Evolutionary conservation across 2,113 vertebrate genomes (phyloP).

Genomic region (Vireo altiloquus): DNA sequence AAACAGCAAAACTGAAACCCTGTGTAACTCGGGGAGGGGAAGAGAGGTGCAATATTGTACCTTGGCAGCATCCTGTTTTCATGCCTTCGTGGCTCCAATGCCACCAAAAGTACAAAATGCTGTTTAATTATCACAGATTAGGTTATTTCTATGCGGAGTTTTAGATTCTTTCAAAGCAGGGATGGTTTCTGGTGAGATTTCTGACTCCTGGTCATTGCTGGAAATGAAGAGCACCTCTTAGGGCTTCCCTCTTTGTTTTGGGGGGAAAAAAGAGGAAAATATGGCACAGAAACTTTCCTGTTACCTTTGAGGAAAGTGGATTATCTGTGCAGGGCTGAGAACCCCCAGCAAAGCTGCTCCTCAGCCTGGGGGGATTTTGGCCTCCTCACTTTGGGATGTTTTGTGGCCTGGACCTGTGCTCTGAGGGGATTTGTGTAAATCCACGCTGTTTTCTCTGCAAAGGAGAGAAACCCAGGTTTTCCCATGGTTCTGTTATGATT

Average conservation of each 20-base stretch:
- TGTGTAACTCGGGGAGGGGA: neutral
- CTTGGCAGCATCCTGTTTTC: neutral
- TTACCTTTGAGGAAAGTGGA: neutral
- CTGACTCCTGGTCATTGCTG: neutral
- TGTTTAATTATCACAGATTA: neutral
- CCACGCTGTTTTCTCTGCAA: neutral
- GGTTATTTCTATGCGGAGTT: neutral
- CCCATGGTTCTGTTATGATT: neutral
- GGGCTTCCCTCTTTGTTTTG: neutral
- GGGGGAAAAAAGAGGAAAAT: too few relatives aligned
- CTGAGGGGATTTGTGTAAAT: neutral
- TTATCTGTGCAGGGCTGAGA: neutral
- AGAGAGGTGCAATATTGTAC: too few relatives aligned
- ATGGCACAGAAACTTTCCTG: neutral
- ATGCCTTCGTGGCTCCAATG: neutral
- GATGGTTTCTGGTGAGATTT: neutral
- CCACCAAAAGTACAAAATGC: neutral
- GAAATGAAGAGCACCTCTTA: neutral
- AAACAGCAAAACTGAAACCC: neutral
- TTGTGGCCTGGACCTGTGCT: fast-evolving
- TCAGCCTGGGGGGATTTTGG: neutral
- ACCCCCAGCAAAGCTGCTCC: neutral
- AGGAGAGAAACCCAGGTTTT: neutral
- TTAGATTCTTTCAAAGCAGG: neutral
- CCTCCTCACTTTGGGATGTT: fast-evolving